Base-by-base conservation (phyloP, 92 coral and sea anemone genomes). In the Zoanthus solanderi region DNA sequence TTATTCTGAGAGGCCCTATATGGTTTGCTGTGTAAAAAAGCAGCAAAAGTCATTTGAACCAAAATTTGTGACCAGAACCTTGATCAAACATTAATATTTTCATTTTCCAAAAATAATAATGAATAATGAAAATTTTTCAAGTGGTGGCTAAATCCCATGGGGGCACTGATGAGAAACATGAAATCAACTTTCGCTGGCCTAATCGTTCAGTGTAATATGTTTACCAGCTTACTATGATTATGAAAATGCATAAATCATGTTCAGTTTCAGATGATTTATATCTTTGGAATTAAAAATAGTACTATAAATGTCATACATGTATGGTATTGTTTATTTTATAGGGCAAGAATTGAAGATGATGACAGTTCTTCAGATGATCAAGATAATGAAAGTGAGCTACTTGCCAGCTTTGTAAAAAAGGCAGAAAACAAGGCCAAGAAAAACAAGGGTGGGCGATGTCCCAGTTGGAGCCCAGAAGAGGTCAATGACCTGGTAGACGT, bases 381-480 rank as follows among this genome's bases (percentile, higher is more conserved):
- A 18, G 73, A 68, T 68, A 68, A 68, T 23, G 73, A 68, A 68
- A 68, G 73, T 68, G 73, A 23, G 73, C 32, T 68, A 37, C 73
- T 68, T 37, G 73, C 73, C 73, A 68, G 73, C 73, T 68, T 68
- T 68, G 73, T 68, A n/a, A 68, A 68, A 68, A 68, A 68, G 34
- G 73, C 37, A 68, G 30, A 68, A 68, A 68, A 68, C 32, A 68
- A 68, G 73, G 73, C 73, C 46, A 68, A 68, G 73, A 68, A 68
- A 68, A 68, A 68, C 34, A 68, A 68, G 73, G 34, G 73, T 0
- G 73, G 73, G 13, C 73, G 46, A 18, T 9, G 73, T 68, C 30
- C 73, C 73, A 68, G 12, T 68, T 68, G 73, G 73, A 23, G 37
- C 73, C 73, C 42, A 37, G 42, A 37, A 37, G 42, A 37, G 42